Evolutionary conservation across 1,140 invertebrate genomes (phyloP).

Genomic region (Ditylenchus dipsaci): DNA sequence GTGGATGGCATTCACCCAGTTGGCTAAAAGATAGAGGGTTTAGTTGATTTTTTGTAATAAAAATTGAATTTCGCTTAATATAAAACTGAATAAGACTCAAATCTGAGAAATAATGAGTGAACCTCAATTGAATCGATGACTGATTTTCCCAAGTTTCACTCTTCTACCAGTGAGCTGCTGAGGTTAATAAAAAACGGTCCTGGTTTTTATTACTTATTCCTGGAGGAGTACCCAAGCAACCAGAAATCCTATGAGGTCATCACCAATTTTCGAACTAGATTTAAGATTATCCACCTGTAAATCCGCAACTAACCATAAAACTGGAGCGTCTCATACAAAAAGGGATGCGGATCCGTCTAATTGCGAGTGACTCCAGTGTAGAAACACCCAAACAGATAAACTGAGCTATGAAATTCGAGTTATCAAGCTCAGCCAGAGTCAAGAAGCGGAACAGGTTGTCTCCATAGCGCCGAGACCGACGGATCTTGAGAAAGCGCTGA

Average conservation of each 20-base stretch:
- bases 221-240: too few species aligned
- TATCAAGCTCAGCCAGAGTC: conserved; percentile 12
- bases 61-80: background rate
- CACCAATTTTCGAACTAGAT: too few species aligned
- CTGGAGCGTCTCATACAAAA: conserved; percentile 18
- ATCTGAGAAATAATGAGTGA: too few species aligned
- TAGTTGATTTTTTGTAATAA: background rate
- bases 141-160: too few species aligned
- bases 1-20: conserved; percentile 5
- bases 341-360: conserved; percentile 7
- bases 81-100: too few species aligned
- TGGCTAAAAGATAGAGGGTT: background rate
- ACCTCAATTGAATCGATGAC: too few species aligned
- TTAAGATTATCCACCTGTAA: too few species aligned
- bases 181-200: too few species aligned
- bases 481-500: conserved; percentile 6
- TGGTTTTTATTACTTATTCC: too few species aligned
- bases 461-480: conserved; percentile 8
- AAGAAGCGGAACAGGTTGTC: conserved; percentile 18
- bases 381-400: conserved; percentile 15
- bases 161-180: too few species aligned
- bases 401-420: conserved; percentile 13
- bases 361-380: background rate
- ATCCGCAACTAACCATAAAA: conserved; percentile 11
- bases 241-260: too few species aligned